Evolutionary conservation across 2,797 vertebrate species (phyloP), one percentile per base, ranked within the genome.

Genomic region (Paguma larvata): DNA sequence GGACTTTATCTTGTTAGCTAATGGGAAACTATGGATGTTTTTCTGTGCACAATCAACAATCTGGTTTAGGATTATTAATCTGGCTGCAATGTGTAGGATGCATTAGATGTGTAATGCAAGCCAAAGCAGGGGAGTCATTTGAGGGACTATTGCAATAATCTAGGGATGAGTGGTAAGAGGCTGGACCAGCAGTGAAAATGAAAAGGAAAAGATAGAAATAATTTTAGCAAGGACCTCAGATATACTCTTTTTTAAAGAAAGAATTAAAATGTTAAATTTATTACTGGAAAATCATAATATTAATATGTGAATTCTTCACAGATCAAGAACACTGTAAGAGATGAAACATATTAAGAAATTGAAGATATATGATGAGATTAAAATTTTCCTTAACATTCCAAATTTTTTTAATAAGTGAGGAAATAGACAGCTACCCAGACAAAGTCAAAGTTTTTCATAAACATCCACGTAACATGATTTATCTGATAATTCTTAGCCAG

Each of bases 401-500:
- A 2, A 32, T 97, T 97, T 97, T 10, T 97, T 96, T 77, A 68
- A 16, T 85, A 96, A 97, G 78, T 48, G 59, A 82, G 62, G 83
- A 90, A 93, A 97, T 30, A 41, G 92, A 62, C 3, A 12, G 32
- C 65, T 84, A 23, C 19, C 59, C 80, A 51, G n/a, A 97, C 1
- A 44, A 95, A 97, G 83, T 63, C 0, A 30, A 73, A 94, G 87
- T 73, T 11, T 72, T 85, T 73, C 63, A 93, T 62, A 90, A 85
- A 91, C 59, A 86, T 27, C 7, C 2, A n/a, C 12, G 6, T 85
- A 92, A 96, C 30, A 30, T 10, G 18, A 1, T 46, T 92, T 93
- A 56, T 53, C 59, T 85, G 30, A 23, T 87, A 79, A 95, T 85
- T 92, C 41, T 62, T 75, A 96, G 67, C 32, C 3, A 85, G 85